phyloP scores from a whole-genome alignment of 2,113 vertebrate genomes.

The Gyps fulvus region DNA sequence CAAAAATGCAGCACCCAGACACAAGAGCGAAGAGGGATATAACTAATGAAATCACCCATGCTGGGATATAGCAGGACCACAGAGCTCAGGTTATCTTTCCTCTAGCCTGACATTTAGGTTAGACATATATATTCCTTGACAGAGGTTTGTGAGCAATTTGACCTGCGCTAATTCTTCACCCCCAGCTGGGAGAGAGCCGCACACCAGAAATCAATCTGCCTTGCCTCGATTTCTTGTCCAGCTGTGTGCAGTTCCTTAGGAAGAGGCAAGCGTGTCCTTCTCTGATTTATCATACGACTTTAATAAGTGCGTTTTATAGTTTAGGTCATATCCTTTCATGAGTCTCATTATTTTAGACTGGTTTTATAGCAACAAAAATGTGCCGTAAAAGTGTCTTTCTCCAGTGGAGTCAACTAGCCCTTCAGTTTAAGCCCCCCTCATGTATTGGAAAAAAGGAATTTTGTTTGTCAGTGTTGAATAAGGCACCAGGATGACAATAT shows the following conservation, averaged over 20 bases:
- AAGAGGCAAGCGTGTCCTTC: slow-evolving; percentile 2
- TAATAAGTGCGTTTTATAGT: slow-evolving; percentile 56
- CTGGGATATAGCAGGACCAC: neutral
- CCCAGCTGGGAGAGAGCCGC: neutral
- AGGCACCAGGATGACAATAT: neutral
- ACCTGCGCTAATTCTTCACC: neutral
- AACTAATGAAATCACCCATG: neutral
- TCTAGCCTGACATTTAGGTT: neutral
- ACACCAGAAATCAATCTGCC: neutral
- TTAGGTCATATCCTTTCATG: slow-evolving; percentile 49
- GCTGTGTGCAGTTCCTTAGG: neutral
- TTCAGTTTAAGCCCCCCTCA: neutral
- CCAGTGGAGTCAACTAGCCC: neutral
- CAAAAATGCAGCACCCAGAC: neutral
- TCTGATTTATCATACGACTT: slow-evolving; percentile 49
- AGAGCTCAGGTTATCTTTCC: neutral
- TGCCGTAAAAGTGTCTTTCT: slow-evolving; percentile 37
- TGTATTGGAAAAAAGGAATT: neutral
- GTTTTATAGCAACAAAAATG: slow-evolving; percentile 47
- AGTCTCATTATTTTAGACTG: slow-evolving; percentile 53
- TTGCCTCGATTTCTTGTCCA: neutral
- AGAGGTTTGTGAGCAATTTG: slow-evolving; percentile 1
- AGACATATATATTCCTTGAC: neutral
- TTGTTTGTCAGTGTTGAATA: neutral
- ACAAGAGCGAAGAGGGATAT: neutral